Evolutionary conservation across 2,113 vertebrate genomes (phyloP).

Genomic region (Gallinago jamesoni): DNA sequence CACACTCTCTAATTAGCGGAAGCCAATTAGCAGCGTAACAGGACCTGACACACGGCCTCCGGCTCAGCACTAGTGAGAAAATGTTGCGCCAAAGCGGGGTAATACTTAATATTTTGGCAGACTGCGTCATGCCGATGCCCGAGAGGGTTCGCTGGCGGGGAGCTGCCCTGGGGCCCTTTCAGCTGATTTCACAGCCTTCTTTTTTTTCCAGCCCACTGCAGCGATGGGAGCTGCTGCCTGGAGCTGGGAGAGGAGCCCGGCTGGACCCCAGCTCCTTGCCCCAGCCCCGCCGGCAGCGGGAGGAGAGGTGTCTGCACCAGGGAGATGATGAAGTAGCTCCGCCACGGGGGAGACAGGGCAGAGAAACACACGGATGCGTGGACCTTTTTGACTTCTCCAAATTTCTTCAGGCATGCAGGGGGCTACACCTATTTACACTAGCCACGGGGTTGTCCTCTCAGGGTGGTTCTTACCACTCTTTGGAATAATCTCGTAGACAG

Average conservation of each 20-base stretch:
- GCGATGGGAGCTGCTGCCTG: not conserved
- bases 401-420: not conserved
- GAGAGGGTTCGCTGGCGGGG: not conserved
- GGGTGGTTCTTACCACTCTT: not conserved
- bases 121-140: rapidly evolving
- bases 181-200: not conserved
- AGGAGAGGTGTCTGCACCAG: not conserved
- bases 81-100: not conserved
- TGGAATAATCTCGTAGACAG: not conserved
- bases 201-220: not conserved
- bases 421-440: not conserved
- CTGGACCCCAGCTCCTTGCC: not conserved
- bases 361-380: not conserved
- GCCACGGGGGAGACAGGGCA: rapidly evolving
- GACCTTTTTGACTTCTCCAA: not conserved
- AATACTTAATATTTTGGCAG: not conserved
- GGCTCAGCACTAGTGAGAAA: not conserved
- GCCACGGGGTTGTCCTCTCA: not conserved
- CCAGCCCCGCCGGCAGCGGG: rapidly evolving
- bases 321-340: not conserved
- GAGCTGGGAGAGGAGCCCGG: not conserved
- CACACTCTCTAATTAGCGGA: not conserved
- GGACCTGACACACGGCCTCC: rapidly evolving
- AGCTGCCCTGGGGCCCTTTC: not conserved
- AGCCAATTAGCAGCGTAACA: not conserved